Percentiles rank a stretch among this genome's conserved stretches.
Conservation (phyloP, 2,797 vertebrate species). For the Eulemur coronatus region DNA sequence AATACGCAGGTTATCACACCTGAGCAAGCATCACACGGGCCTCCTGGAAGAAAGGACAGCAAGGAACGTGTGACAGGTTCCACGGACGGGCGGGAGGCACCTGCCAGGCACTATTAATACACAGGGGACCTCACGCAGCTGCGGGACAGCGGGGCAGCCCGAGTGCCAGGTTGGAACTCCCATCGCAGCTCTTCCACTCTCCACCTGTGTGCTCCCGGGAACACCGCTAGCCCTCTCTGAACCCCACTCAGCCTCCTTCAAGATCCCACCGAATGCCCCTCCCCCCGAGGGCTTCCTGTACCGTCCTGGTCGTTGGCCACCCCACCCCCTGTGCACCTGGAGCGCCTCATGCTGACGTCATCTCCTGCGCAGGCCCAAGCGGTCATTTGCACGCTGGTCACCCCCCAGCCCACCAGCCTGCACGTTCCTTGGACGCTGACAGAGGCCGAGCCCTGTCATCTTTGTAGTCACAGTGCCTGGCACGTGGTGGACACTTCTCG, state of each 20-base stretch:
- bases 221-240: neutral
- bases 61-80: neutral
- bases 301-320: rapidly evolving
- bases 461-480: neutral
- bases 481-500: neutral
- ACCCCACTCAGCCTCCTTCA: neutral
- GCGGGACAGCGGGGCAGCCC: rapidly evolving
- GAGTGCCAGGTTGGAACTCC: rapidly evolving
- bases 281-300: neutral
- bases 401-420: neutral
- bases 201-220: rapidly evolving
- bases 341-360: rapidly evolving
- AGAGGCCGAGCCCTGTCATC: neutral
- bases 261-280: neutral
- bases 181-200: rapidly evolving
- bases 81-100: neutral
- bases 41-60: neutral
- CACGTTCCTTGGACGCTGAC: neutral
- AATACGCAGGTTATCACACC: neutral
- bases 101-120: no score
- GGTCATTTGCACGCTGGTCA: neutral
- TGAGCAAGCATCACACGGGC: neutral
- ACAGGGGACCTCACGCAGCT: neutral
- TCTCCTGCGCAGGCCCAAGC: neutral
- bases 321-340: rapidly evolving